Base-by-base conservation (phyloP, 2,113 vertebrate species). In the Calidris pugnax region DNA sequence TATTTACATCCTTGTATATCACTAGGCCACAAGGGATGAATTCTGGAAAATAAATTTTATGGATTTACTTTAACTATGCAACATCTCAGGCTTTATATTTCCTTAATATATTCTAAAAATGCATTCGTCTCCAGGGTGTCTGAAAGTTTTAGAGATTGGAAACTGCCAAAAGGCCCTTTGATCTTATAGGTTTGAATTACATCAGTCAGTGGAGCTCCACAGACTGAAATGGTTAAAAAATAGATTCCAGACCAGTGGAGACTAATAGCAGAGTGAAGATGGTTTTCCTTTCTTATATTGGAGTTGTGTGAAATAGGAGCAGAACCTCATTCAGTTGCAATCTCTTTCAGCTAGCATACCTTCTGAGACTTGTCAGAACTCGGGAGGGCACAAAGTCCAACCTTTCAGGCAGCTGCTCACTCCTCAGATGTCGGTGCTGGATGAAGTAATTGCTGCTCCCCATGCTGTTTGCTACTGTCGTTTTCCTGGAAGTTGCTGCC, bases 361-460 rank as follows among this genome's bases (percentile, higher is more conserved):
- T 94, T 94, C 53, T 87, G 69, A 94, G 74, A 92, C 53, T 81
- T 92, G 74, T 90, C 74, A 89, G 88, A 71, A 74, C 59, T 77
- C 1, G 0, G 63, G 26, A 89, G 79, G 68, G 41, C 76, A 78
- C 39, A 47, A 67, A 74, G 64, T 71, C 63, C 64, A 74, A 30
- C 37, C 4, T 85, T 89, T 85, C 74, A 92, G 59, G 51, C 45
- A 92, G 41, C 15, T 1, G 2, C 71, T 88, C 7, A 0, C 20
- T 85, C 53, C n/a, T 95, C 83, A 48, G 55, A 77, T 86, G 50
- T 80, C 7, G 9, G 51, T 0, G 0, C 7, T 45, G 50, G 79
- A 50, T 68, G 71, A 69, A 77, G 50, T 71, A 74, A 71, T 84
- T 92, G 59, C 89, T 67, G 47, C 10, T 86, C 47, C 64, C 53